A percentile compares a stretch with the other conserved stretches of the same genome.
Conservation (phyloP, 1,140 invertebrate species). For the Brachionus rubens region DNA sequence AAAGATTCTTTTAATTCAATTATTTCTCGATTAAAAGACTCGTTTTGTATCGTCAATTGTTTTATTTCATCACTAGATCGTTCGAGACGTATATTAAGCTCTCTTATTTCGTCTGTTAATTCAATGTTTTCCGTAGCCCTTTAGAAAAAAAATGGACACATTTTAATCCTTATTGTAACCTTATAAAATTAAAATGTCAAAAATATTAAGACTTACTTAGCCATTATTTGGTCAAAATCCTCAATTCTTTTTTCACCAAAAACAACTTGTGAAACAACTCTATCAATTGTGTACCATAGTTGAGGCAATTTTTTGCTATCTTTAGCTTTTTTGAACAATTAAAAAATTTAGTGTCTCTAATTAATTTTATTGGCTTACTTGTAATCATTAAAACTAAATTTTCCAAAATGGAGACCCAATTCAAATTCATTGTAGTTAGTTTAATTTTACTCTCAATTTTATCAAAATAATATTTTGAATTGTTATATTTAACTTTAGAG, state of each 20-base stretch:
- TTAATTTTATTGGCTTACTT: background rate
- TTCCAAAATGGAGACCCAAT: background rate
- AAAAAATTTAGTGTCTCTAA: background rate
- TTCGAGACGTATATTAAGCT: background rate
- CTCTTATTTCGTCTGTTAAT: background rate
- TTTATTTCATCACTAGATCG: background rate
- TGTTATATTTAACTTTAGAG: background rate
- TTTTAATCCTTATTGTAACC: too few relatives aligned
- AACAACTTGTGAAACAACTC: background rate
- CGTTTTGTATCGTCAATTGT: background rate
- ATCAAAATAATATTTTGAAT: constrained; percentile 4
- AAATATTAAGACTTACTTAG: background rate
- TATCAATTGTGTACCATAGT: constrained; percentile 19
- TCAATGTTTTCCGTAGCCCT: background rate
- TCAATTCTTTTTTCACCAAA: constrained; percentile 19
- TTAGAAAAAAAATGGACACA: background rate
- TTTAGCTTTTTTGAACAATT: background rate
- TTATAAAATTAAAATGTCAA: too few relatives aligned
- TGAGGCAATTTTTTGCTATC: background rate
- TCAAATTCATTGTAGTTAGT: background rate
- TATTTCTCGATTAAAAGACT: background rate
- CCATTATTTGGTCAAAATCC: background rate
- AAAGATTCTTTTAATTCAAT: background rate
- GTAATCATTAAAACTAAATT: background rate
- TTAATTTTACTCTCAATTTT: constrained; percentile 2